A percentile compares a stretch with the other conserved stretches of the same genome.
Evolutionary conservation across 2,797 vertebrate genomes (phyloP).

Genomic region (Petrocephalus sullivani): DNA sequence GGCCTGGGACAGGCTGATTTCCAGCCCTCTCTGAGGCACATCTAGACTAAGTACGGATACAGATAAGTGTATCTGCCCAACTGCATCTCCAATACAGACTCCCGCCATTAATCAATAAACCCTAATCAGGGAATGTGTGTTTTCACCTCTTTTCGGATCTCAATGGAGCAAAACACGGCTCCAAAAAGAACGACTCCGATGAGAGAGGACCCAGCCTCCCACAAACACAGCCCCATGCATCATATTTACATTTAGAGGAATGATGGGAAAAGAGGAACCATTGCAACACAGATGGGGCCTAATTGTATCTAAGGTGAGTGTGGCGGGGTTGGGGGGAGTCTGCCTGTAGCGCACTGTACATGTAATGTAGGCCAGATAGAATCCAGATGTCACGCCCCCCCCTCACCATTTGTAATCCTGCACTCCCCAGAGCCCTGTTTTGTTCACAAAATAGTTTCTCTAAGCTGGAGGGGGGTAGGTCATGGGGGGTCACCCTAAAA

Average conservation of each 20-base stretch:
- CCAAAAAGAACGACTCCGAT: not conserved
- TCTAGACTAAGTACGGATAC: not conserved
- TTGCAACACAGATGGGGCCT: not conserved
- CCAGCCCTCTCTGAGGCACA: not conserved
- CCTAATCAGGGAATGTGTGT: not conserved
- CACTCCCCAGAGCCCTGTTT: constrained; percentile 14
- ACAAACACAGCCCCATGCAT: not conserved
- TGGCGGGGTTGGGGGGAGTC: not conserved
- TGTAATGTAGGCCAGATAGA: constrained; percentile 34
- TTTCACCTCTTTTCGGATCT: not conserved
- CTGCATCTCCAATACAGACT: not conserved
- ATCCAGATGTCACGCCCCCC: constrained; percentile 48
- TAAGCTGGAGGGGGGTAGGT: not conserved
- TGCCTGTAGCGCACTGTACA: not conserved
- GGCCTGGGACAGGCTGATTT: not conserved
- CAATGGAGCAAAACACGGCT: not conserved
- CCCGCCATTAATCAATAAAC: not conserved
- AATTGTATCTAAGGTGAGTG: not conserved
- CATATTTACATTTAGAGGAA: not conserved
- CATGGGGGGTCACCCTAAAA: not conserved
- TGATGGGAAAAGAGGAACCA: not conserved
- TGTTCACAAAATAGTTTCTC: constrained; percentile 11
- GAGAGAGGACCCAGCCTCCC: not conserved
- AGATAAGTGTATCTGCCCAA: not conserved
- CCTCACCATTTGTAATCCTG: constrained; percentile 34